Base-by-base conservation (phyloP, 1,140 invertebrate species). In the Saccostrea echinata region DNA sequence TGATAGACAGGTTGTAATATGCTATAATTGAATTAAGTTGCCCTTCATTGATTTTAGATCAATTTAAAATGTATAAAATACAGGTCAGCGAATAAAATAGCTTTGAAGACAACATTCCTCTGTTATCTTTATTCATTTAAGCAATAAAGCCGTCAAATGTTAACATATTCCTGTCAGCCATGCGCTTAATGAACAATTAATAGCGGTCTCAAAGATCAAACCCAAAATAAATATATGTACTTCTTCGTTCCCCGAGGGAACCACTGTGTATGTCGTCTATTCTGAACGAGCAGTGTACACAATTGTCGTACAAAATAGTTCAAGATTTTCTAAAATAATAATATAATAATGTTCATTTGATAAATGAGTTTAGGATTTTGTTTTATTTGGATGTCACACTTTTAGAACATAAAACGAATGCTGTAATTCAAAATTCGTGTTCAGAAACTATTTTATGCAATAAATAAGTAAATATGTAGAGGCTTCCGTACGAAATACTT, bases 191-290 rank as follows among this genome's bases (percentile, higher is more conserved):
- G 68, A 76, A 76, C 68, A 76, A 76, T 76, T 76, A 76, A 76
- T 76, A 33, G 68, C 68, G 16, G 68, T 76, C 68, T 76, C 68
- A 76, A 76, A 76, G 68, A 76, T 76, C 68, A 76, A 76, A 76
- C 68, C 30, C 24, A 76, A 76, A 76, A 76, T 76, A 76, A 76
- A 76, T 33, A 76, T 30, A 76, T 76, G 68, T 76, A 76, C 68
- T 76, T 76, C 68, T 76, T 33, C 24, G 13, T 76, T 16, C 68
- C 68, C 68, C 30, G 68, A 33, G 68, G 68, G 68, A 76, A 76
- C 33, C 16, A 30, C 2, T 30, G 27, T 76, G 68, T 30, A 33
- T 33, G 30, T 27, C 2, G 55, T 71, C 64, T 13, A 13, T 30
- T 71, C 21, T 71, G 27, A 11, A 76, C 27, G 24, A 27, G 3